Evolutionary conservation across 2,888 invertebrate species (phyloP), one percentile per base, ranked within the genome.

Genomic region (Plagodis dolabraria): DNA sequence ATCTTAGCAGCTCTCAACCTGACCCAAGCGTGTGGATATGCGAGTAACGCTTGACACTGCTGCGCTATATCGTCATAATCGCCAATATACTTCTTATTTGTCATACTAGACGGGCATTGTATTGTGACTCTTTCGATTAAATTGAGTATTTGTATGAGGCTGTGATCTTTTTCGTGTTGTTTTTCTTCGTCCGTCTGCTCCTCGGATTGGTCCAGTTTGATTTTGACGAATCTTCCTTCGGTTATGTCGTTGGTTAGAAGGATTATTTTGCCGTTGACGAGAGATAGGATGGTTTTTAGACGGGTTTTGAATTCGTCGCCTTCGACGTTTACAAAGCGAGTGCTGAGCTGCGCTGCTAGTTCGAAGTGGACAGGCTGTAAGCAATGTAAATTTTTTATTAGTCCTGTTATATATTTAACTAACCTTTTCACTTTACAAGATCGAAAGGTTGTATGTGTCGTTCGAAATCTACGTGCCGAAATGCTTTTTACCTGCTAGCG

Each of bases 11-110:
- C 94, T 59, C 94, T 94, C 47, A 97, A 88, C 55, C 98, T 94
- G 0, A 98, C 97, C 98, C 98, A 98, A 38, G 95, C 94, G 79
- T 98, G 98, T 10, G 97, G 96, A 82, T 98, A 96, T 0, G 94
- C 95, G 11, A 98, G 81, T 46, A 97, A 93, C 12, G 92, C 93
- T 83, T 97, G 96, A 71, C 95, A 94, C 75, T 95, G 94, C 77
- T 95, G 95, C 53, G 94, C 93, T 72, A 96, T 84, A 61, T 94
- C 94, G 62, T 96, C 94, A 5, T 94, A 86, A 50, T 93, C 89
- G 35, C 83, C 82, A 0, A 68, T 58, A 62, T 87, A 92, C 43
- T 91, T 89, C 5, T 86, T 82, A 64, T 92, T 90, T 10, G 93
- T 93, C 57, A 97, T 77, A 72, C 94, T 93, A 0, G 84, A 79